Percentiles rank a stretch among this genome's conserved stretches.
Evolutionary conservation across 1,140 invertebrate species (phyloP).

Genomic region (Atta texana): DNA sequence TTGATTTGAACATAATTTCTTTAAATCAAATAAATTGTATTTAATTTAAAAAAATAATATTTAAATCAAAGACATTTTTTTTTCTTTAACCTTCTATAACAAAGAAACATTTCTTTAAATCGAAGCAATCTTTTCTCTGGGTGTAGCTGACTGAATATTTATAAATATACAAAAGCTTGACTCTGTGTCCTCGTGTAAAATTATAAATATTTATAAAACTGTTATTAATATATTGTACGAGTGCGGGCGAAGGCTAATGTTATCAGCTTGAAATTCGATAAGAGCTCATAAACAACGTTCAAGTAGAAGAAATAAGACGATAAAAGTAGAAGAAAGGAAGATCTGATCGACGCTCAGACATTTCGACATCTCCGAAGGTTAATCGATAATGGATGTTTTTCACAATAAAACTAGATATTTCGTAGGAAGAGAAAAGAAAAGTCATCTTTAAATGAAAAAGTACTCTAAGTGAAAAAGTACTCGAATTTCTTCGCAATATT

Average conservation of each 20-base stretch:
- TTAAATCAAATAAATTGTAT: no score
- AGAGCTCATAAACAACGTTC: constrained; percentile 24
- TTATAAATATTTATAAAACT: neutral
- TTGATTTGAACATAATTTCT: no score
- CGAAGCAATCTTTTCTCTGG: no score
- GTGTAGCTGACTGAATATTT: neutral
- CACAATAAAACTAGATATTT: neutral
- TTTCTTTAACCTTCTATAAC: no score
- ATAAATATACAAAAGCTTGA: neutral
- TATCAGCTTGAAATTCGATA: constrained; percentile 13
- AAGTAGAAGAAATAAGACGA: neutral
- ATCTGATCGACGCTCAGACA: neutral
- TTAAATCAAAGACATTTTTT: no score
- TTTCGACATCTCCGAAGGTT: neutral
- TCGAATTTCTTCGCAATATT: neutral
- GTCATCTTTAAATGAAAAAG: neutral
- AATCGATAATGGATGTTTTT: constrained; percentile 14
- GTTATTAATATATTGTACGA: neutral
- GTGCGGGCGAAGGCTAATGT: neutral
- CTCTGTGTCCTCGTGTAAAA: neutral
- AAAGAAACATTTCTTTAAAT: no score
- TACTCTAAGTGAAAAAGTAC: neutral
- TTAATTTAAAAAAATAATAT: no score
- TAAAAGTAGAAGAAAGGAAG: constrained; percentile 16
- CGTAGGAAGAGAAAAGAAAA: neutral